Evolutionary conservation across 2,888 invertebrate genomes (phyloP).

Genomic region (Chrysolina americana): DNA sequence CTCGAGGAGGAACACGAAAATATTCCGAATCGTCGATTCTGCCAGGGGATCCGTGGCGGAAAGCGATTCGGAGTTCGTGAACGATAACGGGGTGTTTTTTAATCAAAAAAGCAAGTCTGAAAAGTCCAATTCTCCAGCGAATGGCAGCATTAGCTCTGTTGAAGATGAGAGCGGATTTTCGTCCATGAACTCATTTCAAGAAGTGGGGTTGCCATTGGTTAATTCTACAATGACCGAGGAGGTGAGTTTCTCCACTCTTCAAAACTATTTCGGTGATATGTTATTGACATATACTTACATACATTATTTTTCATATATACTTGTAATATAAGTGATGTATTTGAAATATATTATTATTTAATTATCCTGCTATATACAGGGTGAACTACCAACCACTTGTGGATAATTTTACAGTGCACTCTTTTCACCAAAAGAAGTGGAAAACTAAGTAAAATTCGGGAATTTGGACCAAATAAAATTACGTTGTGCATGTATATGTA

Average conservation of each 20-base stretch:
- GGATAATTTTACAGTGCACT: too few relatives aligned
- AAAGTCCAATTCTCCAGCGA: slow-evolving; percentile 56
- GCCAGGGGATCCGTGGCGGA: slow-evolving; percentile 58
- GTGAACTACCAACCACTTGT: too few relatives aligned
- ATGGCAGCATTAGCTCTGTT: slow-evolving; percentile 66
- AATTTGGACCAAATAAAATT: too few relatives aligned
- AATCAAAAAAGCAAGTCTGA: slow-evolving; percentile 49
- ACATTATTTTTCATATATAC: too few relatives aligned
- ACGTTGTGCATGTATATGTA: too few relatives aligned
- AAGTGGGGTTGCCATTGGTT: slow-evolving; percentile 80
- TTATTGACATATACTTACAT: too few relatives aligned
- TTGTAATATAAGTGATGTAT: too few relatives aligned
- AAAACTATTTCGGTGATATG: too few relatives aligned
- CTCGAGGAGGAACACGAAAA: slow-evolving; percentile 44
- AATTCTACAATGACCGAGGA: slow-evolving; percentile 59
- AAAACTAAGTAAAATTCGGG: too few relatives aligned
- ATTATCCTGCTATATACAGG: too few relatives aligned
- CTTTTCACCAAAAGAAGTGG: too few relatives aligned
- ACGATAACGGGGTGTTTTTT: slow-evolving; percentile 30
- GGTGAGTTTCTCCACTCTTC: slow-evolving; percentile 42
- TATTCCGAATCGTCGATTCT: slow-evolving; percentile 45
- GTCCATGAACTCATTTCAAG: slow-evolving; percentile 88
- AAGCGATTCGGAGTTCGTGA: slow-evolving; percentile 52
- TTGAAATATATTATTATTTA: too few relatives aligned
- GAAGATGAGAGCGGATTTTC: slow-evolving; percentile 91